These are phyloP conservation scores for Atrina japonica DNA, from an alignment of 2,888 invertebrate genomes.

Conservation along the genomic window DNA sequence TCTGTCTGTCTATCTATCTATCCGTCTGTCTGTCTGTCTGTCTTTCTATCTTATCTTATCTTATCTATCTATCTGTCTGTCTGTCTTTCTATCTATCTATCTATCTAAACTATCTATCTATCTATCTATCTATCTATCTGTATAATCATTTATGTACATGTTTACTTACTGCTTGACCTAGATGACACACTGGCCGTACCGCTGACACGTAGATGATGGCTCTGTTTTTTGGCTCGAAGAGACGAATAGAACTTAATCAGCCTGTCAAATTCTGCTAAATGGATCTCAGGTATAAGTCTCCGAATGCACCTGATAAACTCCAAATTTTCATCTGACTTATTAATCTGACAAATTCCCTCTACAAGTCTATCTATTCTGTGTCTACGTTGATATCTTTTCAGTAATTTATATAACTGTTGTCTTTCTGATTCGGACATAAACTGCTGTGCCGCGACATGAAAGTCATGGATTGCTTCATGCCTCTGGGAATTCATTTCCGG, in stretches of 20 bases:
- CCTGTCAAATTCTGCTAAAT: constrained; percentile 58
- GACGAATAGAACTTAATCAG: constrained; percentile 4
- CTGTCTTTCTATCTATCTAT: too few relatives aligned
- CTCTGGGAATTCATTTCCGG: too few relatives aligned
- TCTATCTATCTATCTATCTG: background rate
- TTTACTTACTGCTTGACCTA: background rate
- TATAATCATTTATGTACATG: background rate
- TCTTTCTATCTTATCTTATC: too few relatives aligned
- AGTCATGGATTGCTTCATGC: constrained; percentile 31
- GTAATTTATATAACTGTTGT: constrained; percentile 60
- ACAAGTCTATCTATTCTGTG: constrained; percentile 57
- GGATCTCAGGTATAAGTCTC: constrained; percentile 59
- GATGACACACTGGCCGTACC: constrained; percentile 17
- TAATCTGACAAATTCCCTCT: constrained; percentile 54
- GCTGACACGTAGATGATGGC: background rate
- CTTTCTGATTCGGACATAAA: constrained; percentile 60
- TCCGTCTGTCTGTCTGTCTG: too few relatives aligned
- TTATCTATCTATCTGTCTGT: too few relatives aligned
- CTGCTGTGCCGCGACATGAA: constrained; percentile 39
- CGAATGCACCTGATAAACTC: constrained; percentile 68
- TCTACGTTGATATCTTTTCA: constrained; percentile 59
- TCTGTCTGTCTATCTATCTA: too few relatives aligned
- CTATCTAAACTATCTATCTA: too few relatives aligned
- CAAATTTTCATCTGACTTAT: constrained; percentile 67
- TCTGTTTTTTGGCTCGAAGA: background rate